Base-by-base conservation (phyloP, 2,888 invertebrate genomes). In the Drosophila neotestacea region DNA sequence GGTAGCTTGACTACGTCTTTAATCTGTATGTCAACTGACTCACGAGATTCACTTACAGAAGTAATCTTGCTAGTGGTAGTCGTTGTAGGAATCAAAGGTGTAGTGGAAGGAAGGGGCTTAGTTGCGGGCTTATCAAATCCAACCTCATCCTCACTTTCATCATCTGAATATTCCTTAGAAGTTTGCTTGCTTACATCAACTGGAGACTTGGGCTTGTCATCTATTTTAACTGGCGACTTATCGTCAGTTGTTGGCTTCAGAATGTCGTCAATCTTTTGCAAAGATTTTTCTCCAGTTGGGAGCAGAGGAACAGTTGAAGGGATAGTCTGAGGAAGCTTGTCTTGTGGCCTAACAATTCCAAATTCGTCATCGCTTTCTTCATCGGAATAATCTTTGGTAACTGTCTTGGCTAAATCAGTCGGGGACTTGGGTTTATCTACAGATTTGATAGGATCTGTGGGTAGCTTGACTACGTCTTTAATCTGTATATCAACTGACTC, bases 311-410 rank as follows among this genome's bases (percentile, higher is more conserved):
- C 11, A 1, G 27, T 11, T 11, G 30, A 48, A 22, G 62, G 30
- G 38, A 61, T 16, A 6, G 52, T 36, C 32, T 42, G 52, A 48
- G 61, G 3, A 5, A 28, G 10, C 2, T 44, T 59, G 13, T 48
- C 60, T 13, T 62, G 50, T 16, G 50, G 47, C 27, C 47, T 60
- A 16, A 9, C 11, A 28, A 36, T 50, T 22, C 36, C 44, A 4
- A 60, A 22, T 34, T 70, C 60, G 9, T 64, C 51, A 44, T 55
- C 60, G 9, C 60, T 60, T 28, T 64, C 30, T 34, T 30, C 51
- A 7, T 44, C 60, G 22, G 60, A 61, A 36, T 38, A 46, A 13
- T 34, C 28, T 39, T 52, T 46, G 5, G 52, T n/a, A 46, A 16
- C 16, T 30, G 28, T 36, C 38, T 52, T 42, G 7, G 38, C 28